phyloP scores from a whole-genome alignment of 2,113 vertebrate species.

The Laticauda colubrina region DNA sequence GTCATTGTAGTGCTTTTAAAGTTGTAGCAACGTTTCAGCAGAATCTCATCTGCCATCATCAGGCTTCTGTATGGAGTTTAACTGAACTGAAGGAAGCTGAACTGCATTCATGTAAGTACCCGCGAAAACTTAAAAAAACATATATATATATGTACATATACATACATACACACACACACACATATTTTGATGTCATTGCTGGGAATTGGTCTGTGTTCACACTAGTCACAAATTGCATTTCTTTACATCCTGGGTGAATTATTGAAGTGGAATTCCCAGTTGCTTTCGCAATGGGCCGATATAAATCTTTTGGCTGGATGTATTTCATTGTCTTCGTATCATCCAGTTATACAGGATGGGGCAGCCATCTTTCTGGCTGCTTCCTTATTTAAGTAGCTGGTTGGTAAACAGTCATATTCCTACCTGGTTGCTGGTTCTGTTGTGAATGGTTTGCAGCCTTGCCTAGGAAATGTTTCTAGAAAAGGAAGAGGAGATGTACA shows the following conservation, averaged over 20 bases:
- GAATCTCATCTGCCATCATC: no score
- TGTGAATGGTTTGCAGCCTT: constrained; percentile 25
- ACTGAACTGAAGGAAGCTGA: no score
- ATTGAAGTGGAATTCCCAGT: background rate
- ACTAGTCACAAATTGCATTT: background rate
- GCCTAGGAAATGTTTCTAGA: background rate
- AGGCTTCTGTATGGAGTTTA: no score
- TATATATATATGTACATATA: no score
- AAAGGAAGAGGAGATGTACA: background rate
- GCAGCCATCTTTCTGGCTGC: constrained; percentile 30
- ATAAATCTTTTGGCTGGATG: background rate
- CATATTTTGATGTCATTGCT: background rate
- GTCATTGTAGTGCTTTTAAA: no score
- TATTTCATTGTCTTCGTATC: background rate
- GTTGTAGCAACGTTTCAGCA: no score
- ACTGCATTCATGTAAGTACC: no score
- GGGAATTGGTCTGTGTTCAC: background rate
- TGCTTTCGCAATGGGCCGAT: background rate
- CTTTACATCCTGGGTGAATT: background rate
- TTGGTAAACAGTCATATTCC: constrained; percentile 42
- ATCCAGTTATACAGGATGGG: background rate
- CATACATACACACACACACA: no score
- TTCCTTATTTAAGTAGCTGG: constrained; percentile 35
- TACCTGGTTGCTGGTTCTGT: constrained; percentile 20
- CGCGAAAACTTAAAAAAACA: no score